Evolutionary conservation across 2,888 invertebrate genomes (phyloP), one percentile per base, ranked within the genome.

Genomic region (Seira musarum): DNA sequence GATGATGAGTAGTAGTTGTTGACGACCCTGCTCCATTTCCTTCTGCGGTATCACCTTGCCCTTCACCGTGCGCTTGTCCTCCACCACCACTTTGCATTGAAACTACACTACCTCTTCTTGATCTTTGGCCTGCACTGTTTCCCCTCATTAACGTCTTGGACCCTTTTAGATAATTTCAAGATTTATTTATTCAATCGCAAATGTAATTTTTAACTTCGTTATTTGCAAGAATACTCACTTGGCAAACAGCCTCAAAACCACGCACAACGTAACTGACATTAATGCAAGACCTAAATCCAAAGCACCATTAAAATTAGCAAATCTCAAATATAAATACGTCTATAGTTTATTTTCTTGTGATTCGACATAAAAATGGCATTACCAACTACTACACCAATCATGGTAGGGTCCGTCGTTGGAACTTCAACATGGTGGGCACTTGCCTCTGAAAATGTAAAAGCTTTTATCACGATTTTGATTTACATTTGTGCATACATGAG

Each of bases 251-350:
- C 95, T 93, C 82, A 97, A 92, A 67, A 96, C 96, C 87, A 96
- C 94, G 90, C 96, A 96, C 88, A 97, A 95, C 89, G 96, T 96
- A 89, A 96, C 92, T 89, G 96, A 96, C 96, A 96, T 97, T 86
- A 96, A 92, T 84, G 94, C 95, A 94, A 96, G 95, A 76, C 93
- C 96, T n/a, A n/a, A n/a, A n/a, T n/a, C n/a, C n/a, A n/a, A n/a
- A n/a, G n/a, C n/a, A n/a, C n/a, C 83, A 95, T 95, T 86, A 96
- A 91, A 71, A 96, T 94, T n/a, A n/a, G n/a, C n/a, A n/a, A n/a
- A n/a, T n/a, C n/a, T 72, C 94, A 94, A 25, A 87, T 82, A 49
- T 13, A 49, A 49, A 13, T 49, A 49, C 10, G 13, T 49, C 49
- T 15, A 13, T 13, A 49, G 15, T 15, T 13, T 13, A 49, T 15